Conservation (phyloP, 2,113 vertebrate genomes). For the Pachyramphus minor region DNA sequence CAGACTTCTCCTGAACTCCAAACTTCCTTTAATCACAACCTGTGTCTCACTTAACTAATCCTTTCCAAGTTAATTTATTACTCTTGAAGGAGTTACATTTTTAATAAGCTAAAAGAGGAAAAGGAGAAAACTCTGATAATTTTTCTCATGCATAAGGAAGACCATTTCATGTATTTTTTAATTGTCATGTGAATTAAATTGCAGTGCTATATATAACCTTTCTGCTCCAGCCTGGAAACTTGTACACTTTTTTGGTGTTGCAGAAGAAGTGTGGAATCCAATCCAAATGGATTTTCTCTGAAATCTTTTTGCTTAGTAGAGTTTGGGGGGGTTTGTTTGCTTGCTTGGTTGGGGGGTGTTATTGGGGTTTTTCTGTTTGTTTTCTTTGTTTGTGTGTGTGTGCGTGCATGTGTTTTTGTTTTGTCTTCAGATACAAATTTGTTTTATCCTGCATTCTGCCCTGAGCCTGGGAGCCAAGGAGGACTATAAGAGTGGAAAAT, state of each 20-base stretch:
- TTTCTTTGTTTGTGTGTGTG: neutral
- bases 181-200: conserved; percentile 17
- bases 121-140: conserved; percentile 20
- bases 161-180: conserved; percentile 24
- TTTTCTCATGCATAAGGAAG: conserved; percentile 31
- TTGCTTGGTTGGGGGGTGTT: neutral
- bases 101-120: conserved; percentile 50
- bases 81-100: conserved; percentile 50
- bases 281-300: neutral
- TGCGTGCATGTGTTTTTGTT: neutral
- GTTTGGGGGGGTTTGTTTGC: neutral
- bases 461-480: neutral
- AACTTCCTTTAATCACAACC: conserved; percentile 37
- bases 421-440: neutral
- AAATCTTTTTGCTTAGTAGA: neutral
- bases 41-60: neutral
- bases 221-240: neutral
- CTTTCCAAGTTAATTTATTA: conserved; percentile 10
- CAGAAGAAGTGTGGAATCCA: neutral
- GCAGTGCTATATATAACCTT: conserved; percentile 20
- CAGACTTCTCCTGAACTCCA: neutral
- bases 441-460: neutral
- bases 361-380: neutral
- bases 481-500: neutral
- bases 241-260: neutral